These are phyloP conservation scores for Galaxea fascicularis DNA, from an alignment of 92 coral and sea anemone species.

Conservation along the genomic window DNA sequence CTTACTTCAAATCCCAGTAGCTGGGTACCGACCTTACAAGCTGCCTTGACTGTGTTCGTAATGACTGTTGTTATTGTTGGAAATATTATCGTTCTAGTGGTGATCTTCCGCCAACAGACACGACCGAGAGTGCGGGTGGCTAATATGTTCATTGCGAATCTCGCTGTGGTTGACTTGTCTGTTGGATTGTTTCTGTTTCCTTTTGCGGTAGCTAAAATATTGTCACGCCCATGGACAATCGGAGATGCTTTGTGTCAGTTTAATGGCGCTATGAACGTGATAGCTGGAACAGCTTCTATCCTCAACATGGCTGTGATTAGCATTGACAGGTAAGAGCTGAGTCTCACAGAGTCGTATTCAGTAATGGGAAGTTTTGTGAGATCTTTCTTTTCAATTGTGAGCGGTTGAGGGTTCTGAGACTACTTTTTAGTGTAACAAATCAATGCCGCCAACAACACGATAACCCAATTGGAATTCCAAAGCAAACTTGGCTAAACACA, in stretches of 20 bases:
- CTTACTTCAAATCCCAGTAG: neutral
- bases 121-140: slow-evolving; percentile 83
- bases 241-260: slow-evolving; percentile 81
- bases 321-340: slow-evolving; percentile 82
- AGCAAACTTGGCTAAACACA: too few relatives aligned
- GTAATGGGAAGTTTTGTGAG: too few relatives aligned
- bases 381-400: too few relatives aligned
- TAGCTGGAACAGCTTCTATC: slow-evolving; percentile 89
- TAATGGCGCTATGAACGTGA: slow-evolving; percentile 90
- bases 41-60: slow-evolving; percentile 54
- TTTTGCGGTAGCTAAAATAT: slow-evolving; percentile 66
- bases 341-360: neutral
- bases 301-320: slow-evolving; percentile 92
- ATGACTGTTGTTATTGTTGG: slow-evolving; percentile 77
- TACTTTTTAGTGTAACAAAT: too few relatives aligned
- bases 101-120: slow-evolving; percentile 81
- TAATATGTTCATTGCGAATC: slow-evolving; percentile 85
- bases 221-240: slow-evolving; percentile 65
- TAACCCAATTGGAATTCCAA: too few relatives aligned
- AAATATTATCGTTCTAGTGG: slow-evolving; percentile 78
- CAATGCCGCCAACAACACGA: too few relatives aligned
- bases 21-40: slow-evolving; percentile 1
- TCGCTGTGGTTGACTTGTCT: slow-evolving; percentile 84
- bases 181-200: slow-evolving; percentile 85
- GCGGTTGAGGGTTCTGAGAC: too few relatives aligned